Percentiles rank a stretch among this genome's conserved stretches.
Evolutionary conservation across 2,797 vertebrate genomes (phyloP).

Genomic region (Caiman crocodilus): DNA sequence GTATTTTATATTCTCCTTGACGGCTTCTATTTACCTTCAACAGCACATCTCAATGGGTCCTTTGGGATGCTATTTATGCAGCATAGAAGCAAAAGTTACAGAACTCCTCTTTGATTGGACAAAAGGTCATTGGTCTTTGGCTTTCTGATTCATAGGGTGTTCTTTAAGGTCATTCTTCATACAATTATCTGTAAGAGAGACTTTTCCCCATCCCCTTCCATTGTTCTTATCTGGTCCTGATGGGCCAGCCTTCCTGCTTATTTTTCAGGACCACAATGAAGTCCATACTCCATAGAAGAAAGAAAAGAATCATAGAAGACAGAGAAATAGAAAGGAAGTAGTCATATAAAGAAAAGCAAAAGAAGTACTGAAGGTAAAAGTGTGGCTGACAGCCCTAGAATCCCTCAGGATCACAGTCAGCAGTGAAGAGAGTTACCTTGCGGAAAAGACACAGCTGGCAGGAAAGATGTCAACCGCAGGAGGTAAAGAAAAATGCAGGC

Average conservation of each 20-base stretch:
- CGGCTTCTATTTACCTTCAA: background rate
- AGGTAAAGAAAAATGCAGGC: constrained; percentile 65
- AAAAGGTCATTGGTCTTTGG: constrained; percentile 39
- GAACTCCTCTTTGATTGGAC: constrained; percentile 21
- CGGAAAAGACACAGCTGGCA: constrained; percentile 69
- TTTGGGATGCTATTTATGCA: constrained; percentile 41
- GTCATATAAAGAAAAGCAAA: background rate
- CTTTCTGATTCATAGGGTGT: background rate
- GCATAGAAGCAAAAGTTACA: constrained; percentile 28
- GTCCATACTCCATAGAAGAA: background rate
- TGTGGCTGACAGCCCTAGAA: constrained; percentile 59
- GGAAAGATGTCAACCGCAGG: constrained; percentile 52
- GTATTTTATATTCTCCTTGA: constrained; percentile 12
- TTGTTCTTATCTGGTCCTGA: background rate
- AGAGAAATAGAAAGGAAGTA: constrained; percentile 21
- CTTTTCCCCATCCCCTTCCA: background rate
- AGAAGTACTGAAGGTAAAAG: constrained; percentile 45
- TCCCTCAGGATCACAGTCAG: constrained; percentile 70
- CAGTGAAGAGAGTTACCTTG: constrained; percentile 61
- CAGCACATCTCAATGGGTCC: background rate
- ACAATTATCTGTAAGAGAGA: constrained; percentile 12
- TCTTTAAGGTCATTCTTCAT: background rate
- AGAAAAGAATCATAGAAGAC: background rate
- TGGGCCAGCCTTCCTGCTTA: background rate
- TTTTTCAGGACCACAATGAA: background rate